Percentiles rank a stretch among this genome's conserved stretches.
Evolutionary conservation across 2,888 invertebrate genomes (phyloP).

Genomic region (Agrilus mali): DNA sequence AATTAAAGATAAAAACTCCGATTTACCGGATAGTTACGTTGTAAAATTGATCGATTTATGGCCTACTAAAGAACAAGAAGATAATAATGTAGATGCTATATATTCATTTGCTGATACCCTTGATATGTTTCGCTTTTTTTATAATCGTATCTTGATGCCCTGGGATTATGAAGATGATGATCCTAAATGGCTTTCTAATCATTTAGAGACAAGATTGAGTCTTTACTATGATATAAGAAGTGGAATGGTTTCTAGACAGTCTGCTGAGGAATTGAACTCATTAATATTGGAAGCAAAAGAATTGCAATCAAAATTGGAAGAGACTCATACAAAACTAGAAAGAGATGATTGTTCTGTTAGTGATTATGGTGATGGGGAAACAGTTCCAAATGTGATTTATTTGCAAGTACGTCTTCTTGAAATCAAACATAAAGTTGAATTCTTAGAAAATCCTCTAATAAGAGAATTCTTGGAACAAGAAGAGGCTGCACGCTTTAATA

Average conservation of each 20-base stretch:
- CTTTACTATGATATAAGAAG: conserved; percentile 46
- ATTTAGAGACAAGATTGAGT: conserved; percentile 41
- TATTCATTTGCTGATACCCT: conserved; percentile 47
- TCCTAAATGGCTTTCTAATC: conserved; percentile 42
- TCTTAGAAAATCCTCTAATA: conserved; percentile 46
- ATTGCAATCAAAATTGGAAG: conserved; percentile 36
- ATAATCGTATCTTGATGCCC: conserved; percentile 53
- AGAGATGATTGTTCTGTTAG: conserved; percentile 29
- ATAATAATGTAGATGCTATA: conserved; percentile 38
- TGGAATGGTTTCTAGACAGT: conserved; percentile 36
- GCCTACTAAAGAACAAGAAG: conserved; percentile 49
- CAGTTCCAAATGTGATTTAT: conserved; percentile 38
- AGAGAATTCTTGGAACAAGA: conserved; percentile 33
- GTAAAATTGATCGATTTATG: conserved; percentile 50
- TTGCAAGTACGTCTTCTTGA: conserved; percentile 42
- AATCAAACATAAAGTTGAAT: conserved; percentile 45
- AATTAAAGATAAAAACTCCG: conserved; percentile 46
- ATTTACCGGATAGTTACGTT: conserved; percentile 45
- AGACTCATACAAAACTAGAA: conserved; percentile 32
- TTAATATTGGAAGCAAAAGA: conserved; percentile 42
- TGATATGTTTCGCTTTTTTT: conserved; percentile 54
- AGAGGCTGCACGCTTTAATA: conserved; percentile 10
- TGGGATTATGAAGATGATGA: conserved; percentile 57
- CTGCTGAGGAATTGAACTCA: conserved; percentile 39
- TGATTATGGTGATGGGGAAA: conserved; percentile 19